These are phyloP conservation scores for Odontothrips loti DNA, from an alignment of 2,888 invertebrate genomes.

Conservation along the genomic window DNA sequence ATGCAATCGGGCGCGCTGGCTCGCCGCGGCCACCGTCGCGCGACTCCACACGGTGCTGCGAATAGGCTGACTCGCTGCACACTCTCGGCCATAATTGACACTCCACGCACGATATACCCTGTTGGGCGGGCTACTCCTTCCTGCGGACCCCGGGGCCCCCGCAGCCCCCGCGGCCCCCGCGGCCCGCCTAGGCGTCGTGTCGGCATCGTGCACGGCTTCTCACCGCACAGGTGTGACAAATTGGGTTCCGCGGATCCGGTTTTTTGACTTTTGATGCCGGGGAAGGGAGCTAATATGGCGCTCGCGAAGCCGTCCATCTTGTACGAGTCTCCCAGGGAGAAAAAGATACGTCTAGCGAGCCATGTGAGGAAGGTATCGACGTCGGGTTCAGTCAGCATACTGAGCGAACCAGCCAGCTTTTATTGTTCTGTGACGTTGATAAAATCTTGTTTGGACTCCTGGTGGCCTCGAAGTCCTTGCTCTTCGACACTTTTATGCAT, in stretches of 20 bases:
- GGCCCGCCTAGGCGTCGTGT: neutral
- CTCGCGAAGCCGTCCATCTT: neutral
- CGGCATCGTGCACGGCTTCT: neutral
- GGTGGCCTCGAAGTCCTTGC: too few relatives aligned
- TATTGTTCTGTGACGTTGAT: too few relatives aligned
- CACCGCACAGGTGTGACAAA: slow-evolving; percentile 13
- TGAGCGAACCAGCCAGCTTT: too few relatives aligned
- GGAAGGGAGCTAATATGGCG: neutral
- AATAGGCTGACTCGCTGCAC: neutral
- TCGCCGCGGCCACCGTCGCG: neutral
- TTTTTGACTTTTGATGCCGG: neutral
- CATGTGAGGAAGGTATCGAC: too few relatives aligned
- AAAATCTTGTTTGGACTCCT: too few relatives aligned
- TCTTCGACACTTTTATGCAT: too few relatives aligned
- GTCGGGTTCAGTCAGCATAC: too few relatives aligned
- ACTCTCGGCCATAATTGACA: slow-evolving; percentile 11
- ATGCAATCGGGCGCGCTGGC: neutral
- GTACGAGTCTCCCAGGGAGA: too few relatives aligned
- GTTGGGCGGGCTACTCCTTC: neutral
- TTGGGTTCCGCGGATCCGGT: slow-evolving; percentile 5
- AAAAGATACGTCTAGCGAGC: too few relatives aligned
- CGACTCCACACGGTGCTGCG: neutral
- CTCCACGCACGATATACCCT: slow-evolving; percentile 19
- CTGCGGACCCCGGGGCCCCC: neutral
- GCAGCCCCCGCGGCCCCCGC: too few relatives aligned